Evolutionary conservation across 2,888 invertebrate genomes (phyloP).

Genomic region (Drosophila nr. perissopoda): DNA sequence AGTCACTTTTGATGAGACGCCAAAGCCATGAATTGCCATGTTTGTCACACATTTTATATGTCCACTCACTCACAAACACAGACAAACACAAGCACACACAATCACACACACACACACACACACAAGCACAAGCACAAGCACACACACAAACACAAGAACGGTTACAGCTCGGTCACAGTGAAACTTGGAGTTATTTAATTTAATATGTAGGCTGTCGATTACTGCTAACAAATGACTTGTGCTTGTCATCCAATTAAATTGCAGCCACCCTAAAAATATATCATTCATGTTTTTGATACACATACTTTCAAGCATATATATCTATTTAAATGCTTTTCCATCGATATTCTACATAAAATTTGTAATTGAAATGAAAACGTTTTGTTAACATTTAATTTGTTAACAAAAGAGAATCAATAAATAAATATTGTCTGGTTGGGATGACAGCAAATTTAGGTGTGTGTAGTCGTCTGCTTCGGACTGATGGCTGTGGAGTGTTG

Average conservation of each 20-base stretch:
- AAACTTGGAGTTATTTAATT: conserved; percentile 1
- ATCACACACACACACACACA: not conserved
- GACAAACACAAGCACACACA: not conserved
- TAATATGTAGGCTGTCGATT: conserved; percentile 12
- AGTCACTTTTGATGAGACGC: conserved; percentile 4
- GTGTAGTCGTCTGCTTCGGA: not conserved
- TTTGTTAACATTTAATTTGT: not conserved
- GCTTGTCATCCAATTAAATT: not conserved
- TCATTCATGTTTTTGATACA: not conserved
- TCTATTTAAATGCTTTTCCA: not conserved
- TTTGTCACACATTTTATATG: conserved; percentile 9
- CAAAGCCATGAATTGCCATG: conserved; percentile 4
- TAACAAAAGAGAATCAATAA: not conserved
- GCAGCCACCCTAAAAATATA: not conserved
- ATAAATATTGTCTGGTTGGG: not conserved
- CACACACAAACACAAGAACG: not conserved
- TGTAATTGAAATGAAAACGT: not conserved
- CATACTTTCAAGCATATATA: not conserved
- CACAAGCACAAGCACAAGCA: not conserved
- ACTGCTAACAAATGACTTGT: not conserved
- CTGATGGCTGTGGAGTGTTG: conserved; percentile 1
- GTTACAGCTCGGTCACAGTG: not conserved
- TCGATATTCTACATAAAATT: not conserved
- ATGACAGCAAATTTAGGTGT: not conserved
- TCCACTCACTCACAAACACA: not conserved